phyloP scores from a whole-genome alignment of 1,140 invertebrate species.

The Tetramorium alpestre region DNA sequence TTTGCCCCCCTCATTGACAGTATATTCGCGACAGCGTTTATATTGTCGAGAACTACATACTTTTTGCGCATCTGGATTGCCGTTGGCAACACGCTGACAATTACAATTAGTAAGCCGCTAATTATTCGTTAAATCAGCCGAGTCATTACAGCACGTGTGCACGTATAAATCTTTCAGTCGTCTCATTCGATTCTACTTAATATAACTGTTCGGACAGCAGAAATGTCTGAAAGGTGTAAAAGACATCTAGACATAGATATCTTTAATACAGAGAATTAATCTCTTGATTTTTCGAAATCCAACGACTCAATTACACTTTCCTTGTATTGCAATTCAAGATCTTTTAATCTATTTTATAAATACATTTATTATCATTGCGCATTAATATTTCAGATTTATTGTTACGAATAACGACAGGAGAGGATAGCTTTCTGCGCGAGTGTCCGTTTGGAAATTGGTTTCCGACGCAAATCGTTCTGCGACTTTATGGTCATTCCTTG shows the following conservation, averaged over 20 bases:
- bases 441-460: not conserved
- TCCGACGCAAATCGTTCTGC: not conserved
- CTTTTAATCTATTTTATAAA: not conserved
- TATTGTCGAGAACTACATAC: not conserved
- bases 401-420: not conserved
- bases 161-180: not conserved
- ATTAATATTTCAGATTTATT: not conserved
- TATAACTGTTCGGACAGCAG: not conserved
- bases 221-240: not conserved
- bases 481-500: not conserved
- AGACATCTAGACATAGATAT: not conserved
- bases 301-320: not conserved
- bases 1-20: not conserved
- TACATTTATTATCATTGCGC: not conserved
- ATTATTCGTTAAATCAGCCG: conserved; percentile 16
- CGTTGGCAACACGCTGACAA: not conserved
- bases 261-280: not conserved
- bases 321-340: not conserved
- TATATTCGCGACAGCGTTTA: not conserved
- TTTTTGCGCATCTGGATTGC: not conserved
- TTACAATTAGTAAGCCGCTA: not conserved
- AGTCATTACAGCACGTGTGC: not conserved
- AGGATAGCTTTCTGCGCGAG: not conserved
- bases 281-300: not conserved
- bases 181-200: conserved; percentile 8